A percentile compares a stretch with the other conserved stretches of the same genome.
Evolutionary conservation across 2,888 invertebrate genomes (phyloP).

Genomic region (Colostygia pectinataria): DNA sequence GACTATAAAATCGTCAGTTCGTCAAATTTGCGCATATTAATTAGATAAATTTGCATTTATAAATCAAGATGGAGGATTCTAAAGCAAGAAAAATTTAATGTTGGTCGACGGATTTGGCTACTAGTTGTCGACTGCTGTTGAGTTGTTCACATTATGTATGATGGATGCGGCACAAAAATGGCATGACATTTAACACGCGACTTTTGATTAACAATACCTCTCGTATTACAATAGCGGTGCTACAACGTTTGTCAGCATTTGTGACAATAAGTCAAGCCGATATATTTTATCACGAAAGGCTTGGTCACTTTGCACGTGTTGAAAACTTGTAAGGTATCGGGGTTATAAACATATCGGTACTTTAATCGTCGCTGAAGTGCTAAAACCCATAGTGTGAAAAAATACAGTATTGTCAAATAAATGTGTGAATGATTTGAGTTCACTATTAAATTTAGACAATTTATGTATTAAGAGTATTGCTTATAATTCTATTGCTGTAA

Average conservation of each 20-base stretch:
- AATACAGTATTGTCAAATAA: not conserved
- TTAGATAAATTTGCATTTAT: conserved; percentile 32
- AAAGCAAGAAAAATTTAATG: conserved; percentile 14
- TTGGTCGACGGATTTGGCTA: conserved; percentile 19
- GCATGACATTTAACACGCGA: conserved; percentile 28
- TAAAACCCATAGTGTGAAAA: not conserved
- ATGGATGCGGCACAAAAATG: conserved; percentile 23
- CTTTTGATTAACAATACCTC: conserved; percentile 21
- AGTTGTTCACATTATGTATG: conserved; percentile 16
- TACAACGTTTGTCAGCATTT: conserved; percentile 20
- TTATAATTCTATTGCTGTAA: not conserved
- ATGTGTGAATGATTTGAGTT: not conserved
- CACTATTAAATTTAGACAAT: too few species aligned
- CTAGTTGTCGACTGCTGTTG: conserved; percentile 12
- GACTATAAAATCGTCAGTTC: conserved; percentile 38
- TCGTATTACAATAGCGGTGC: conserved; percentile 19
- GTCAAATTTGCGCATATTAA: conserved; percentile 34
- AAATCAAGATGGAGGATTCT: conserved; percentile 23
- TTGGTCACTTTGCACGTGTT: conserved; percentile 13
- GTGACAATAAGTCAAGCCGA: conserved; percentile 2
- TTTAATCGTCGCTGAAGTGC: not conserved
- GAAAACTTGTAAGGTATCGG: not conserved
- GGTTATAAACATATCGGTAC: conserved; percentile 3
- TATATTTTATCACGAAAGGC: conserved; percentile 14
- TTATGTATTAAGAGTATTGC: too few species aligned